Base-by-base conservation (phyloP, 1,140 invertebrate genomes). In the Campoletis sonorensis region DNA sequence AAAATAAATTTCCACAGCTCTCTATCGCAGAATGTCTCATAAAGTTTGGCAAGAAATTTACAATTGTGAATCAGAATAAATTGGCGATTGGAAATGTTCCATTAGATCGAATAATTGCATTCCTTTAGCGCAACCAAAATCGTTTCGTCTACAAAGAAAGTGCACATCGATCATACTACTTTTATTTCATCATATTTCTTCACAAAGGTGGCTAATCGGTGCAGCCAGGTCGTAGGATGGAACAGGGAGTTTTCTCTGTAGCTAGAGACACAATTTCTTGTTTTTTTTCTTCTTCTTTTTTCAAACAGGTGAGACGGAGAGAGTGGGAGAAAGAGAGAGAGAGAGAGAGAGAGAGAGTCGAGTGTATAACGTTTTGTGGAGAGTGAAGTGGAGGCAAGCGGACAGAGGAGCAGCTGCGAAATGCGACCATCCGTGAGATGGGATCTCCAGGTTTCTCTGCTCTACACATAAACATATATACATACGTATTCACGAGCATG, bases 341-440 rank as follows among this genome's bases (percentile, higher is more conserved):
- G n/a, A 2, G 30, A 33, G 30, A 33, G 30, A 30, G 67, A 33
- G 67, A 70, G 67, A 33, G 67, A 33, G 67, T n/a, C 13, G 67
- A 70, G 67, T 70, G 67, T 70, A 64, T 64, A 64, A 64, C 61
- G 67, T 33, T 70, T n/a, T 21, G 7, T 13, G n/a, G 15, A 70
- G 13, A 33, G 27, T 18, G 15, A 30, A 33, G 67, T 33, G 67
- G 30, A 70, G 70, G 70, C 49, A 49, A 49, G 72, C 72, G 72
- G 72, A 75, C 72, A 75, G 45, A 75, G 72, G 40, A 75, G 72
- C 72, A 75, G 72, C 72, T 75, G 72, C 72, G 72, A 75, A 75
- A 75, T 54, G 40, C 72, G 72, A 75, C 72, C 72, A 75, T 75
- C 72, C 72, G 72, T 75, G 45, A 51, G 72, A 75, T 75, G 72